These are phyloP conservation scores for Edolisoma coerulescens DNA, from an alignment of 2,113 vertebrate genomes.

Conservation along the genomic window DNA sequence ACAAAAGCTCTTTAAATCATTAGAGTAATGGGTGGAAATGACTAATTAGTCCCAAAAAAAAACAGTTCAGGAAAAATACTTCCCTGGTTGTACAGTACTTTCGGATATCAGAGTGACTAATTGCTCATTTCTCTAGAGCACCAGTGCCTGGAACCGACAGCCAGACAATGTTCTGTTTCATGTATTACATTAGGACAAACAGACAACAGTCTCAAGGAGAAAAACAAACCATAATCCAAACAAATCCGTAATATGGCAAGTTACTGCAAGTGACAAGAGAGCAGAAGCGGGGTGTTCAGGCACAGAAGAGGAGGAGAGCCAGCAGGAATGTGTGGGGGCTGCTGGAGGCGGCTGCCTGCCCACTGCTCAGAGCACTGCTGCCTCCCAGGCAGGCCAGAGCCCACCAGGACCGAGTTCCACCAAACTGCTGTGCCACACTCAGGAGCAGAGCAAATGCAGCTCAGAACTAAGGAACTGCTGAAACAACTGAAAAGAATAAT, in stretches of 20 bases:
- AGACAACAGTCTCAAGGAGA: background rate
- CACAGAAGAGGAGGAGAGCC: background rate
- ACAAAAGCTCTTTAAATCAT: background rate
- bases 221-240: background rate
- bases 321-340: rapidly evolving
- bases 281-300: background rate
- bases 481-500: conserved; percentile 39
- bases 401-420: no score
- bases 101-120: background rate
- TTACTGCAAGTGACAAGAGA: background rate
- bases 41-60: background rate
- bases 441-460: no score
- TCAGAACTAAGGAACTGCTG: background rate
- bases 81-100: background rate
- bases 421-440: background rate
- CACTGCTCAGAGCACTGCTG: background rate
- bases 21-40: background rate
- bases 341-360: background rate
- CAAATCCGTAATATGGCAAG: background rate
- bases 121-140: background rate
- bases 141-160: background rate
- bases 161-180: background rate
- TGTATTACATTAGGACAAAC: background rate
- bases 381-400: background rate
- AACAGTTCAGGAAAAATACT: background rate